These are phyloP conservation scores for Danaus chrysippus DNA, from an alignment of 2,888 invertebrate genomes.

Conservation along the genomic window DNA sequence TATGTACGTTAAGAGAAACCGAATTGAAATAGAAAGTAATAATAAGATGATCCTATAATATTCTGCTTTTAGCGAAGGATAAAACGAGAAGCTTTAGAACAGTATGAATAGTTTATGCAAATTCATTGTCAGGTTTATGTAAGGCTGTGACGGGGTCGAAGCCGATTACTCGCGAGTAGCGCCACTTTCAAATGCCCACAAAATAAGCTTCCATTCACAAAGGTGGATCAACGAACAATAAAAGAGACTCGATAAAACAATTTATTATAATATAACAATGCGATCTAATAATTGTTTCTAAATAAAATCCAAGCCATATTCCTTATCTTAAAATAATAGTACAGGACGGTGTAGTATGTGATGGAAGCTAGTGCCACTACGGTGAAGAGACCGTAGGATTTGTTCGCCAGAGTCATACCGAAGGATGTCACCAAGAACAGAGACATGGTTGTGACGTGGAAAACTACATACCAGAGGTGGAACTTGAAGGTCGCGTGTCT, in stretches of 20 bases:
- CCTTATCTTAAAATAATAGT: constrained; percentile 40
- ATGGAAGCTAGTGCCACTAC: constrained; percentile 38
- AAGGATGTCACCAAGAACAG: constrained; percentile 44
- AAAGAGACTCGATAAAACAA: background rate
- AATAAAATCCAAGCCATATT: constrained; percentile 24
- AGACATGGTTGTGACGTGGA: constrained; percentile 47
- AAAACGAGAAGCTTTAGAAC: background rate
- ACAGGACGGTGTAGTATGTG: constrained; percentile 45
- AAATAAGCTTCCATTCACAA: constrained; percentile 18
- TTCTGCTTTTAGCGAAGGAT: constrained; percentile 5
- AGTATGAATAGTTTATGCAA: constrained; percentile 49
- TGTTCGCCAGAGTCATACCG: constrained; percentile 44
- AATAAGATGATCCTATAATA: background rate
- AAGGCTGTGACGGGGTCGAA: constrained; percentile 41
- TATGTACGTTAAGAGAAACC: too few relatives aligned
- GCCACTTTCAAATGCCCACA: constrained; percentile 24
- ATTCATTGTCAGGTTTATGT: constrained; percentile 51
- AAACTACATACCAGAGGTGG: constrained; percentile 51
- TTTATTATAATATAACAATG: background rate
- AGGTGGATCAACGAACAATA: background rate
- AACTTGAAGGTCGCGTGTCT: constrained; percentile 45
- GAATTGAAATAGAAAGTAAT: too few relatives aligned
- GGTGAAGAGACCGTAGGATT: constrained; percentile 37
- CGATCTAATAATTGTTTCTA: constrained; percentile 12
- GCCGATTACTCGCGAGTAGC: constrained; percentile 49